These are phyloP conservation scores for Penaeus monodon DNA, from an alignment of 2,888 invertebrate genomes.

Conservation along the genomic window DNA sequence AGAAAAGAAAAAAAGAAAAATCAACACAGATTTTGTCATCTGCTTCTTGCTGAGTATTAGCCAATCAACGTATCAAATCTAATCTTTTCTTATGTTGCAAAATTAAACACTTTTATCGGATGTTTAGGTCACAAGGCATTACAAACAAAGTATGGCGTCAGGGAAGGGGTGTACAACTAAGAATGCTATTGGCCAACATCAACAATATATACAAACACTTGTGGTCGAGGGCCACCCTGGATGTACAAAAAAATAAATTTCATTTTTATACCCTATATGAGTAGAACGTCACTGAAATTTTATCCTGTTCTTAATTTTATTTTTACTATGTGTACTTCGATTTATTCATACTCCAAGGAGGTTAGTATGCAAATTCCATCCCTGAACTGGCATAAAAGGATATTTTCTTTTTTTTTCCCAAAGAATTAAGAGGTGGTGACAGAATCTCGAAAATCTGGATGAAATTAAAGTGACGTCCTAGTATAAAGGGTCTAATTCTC, in stretches of 20 bases:
- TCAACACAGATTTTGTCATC: too few relatives aligned
- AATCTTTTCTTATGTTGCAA: too few relatives aligned
- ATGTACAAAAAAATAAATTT: slow-evolving; percentile 40
- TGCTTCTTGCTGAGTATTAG: too few relatives aligned
- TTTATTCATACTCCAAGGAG: too few relatives aligned
- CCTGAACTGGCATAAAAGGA: background rate
- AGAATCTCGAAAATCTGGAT: too few relatives aligned
- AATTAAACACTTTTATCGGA: too few relatives aligned
- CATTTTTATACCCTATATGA: background rate
- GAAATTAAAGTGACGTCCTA: background rate
- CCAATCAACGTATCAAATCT: too few relatives aligned
- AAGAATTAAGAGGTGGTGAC: background rate
- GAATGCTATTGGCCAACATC: slow-evolving; percentile 25
- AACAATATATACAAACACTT: slow-evolving; percentile 42
- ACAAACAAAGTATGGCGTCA: slow-evolving; percentile 1
- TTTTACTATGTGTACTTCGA: too few relatives aligned
- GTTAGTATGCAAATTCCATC: too few relatives aligned
- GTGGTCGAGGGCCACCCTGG: slow-evolving; percentile 34
- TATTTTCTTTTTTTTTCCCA: too few relatives aligned
- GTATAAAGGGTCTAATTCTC: background rate
- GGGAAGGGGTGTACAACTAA: background rate
- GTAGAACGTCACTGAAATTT: background rate
- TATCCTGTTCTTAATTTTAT: background rate
- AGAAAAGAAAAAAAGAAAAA: too few relatives aligned
- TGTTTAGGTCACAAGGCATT: too few relatives aligned